These are phyloP conservation scores for Drosophila pectinifera DNA, from an alignment of 1,140 invertebrate genomes.

Conservation along the genomic window DNA sequence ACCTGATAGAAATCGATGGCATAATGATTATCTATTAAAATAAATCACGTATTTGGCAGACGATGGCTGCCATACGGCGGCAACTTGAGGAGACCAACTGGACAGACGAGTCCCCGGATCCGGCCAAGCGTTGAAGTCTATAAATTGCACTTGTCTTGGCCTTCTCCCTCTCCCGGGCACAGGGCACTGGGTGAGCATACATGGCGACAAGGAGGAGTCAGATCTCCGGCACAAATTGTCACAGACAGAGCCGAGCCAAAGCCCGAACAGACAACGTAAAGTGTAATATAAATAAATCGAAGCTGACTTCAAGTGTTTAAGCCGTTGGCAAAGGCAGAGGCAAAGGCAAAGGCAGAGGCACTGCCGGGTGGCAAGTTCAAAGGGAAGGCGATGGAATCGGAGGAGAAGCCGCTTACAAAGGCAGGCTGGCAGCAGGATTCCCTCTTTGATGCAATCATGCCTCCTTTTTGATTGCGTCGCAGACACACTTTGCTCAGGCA, in stretches of 20 bases:
- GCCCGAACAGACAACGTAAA: conserved; percentile 56
- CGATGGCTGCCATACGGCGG: conserved; percentile 35
- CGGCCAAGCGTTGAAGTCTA: conserved; percentile 72
- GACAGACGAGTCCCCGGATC: conserved; percentile 10
- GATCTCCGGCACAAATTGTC: conserved; percentile 65
- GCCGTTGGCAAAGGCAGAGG: conserved; percentile 56
- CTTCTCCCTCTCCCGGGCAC: not conserved
- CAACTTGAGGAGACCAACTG: conserved; percentile 6
- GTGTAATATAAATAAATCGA: conserved; percentile 84
- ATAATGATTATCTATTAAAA: conserved; percentile 84
- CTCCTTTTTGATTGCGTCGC: conserved; percentile 28
- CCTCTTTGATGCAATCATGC: conserved; percentile 34
- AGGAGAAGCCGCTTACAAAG: conserved; percentile 69
- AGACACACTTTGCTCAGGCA: conserved; percentile 35
- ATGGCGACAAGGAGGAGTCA: conserved; percentile 13
- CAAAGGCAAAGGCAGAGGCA: not conserved
- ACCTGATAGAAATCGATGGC: conserved; percentile 76
- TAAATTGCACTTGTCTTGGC: conserved; percentile 72
- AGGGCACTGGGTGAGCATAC: too few species aligned
- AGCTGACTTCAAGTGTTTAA: conserved; percentile 78
- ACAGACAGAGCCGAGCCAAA: conserved; percentile 53
- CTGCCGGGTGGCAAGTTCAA: conserved; percentile 39
- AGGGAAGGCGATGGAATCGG: conserved; percentile 54
- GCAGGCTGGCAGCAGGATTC: conserved; percentile 14
- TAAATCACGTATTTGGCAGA: conserved; percentile 82